Conservation (phyloP, 2,797 vertebrate species). For the Alectoris magna region DNA sequence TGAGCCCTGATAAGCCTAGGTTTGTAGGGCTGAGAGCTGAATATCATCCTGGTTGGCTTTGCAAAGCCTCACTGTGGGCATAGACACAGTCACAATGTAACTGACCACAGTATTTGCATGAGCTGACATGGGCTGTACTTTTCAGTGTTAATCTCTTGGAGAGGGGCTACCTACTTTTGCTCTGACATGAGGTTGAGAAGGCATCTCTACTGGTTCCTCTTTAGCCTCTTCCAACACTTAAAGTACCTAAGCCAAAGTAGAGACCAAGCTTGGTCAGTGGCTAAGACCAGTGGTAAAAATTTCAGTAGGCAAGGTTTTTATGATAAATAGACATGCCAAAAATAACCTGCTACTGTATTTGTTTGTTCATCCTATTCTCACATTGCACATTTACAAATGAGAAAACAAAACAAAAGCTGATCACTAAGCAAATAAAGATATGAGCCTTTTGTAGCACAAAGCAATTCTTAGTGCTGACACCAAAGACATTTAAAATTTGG, state of each 20-base stretch:
- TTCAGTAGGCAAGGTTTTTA: not conserved
- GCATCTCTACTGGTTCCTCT: not conserved
- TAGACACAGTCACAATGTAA: accelerated
- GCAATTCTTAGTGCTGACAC: not conserved
- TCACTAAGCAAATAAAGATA: not conserved
- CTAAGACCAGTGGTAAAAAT: not conserved
- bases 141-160: not conserved
- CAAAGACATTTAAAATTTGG: not conserved
- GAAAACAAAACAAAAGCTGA: not conserved
- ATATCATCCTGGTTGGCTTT: not conserved
- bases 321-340: not conserved
- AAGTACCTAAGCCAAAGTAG: not conserved
- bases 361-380: not conserved
- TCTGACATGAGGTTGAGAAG: not conserved
- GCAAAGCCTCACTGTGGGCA: not conserved
- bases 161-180: not conserved
- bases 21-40: not conserved
- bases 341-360: not conserved
- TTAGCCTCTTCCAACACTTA: not conserved
- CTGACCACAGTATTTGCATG: not conserved
- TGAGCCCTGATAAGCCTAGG: not conserved
- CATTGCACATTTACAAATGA: not conserved
- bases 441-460: not conserved
- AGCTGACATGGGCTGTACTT: not conserved
- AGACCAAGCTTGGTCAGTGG: not conserved